A percentile compares a stretch with the other conserved stretches of the same genome.
Conservation (phyloP, 2,797 vertebrate genomes). For the Poecilia wingei region DNA sequence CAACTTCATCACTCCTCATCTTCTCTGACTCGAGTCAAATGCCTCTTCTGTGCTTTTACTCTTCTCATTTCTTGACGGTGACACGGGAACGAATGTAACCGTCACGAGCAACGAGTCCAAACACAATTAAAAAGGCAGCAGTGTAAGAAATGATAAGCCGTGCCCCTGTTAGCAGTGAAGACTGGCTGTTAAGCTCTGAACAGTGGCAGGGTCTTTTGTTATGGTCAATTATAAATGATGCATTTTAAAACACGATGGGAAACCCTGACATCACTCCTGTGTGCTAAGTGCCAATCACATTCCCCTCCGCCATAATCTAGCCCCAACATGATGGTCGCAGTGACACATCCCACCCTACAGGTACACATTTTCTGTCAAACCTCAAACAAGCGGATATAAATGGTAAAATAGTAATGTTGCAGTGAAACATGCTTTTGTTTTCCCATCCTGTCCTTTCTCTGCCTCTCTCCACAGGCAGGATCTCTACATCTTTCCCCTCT, state of each 20-base stretch:
- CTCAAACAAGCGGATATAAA: conserved; percentile 40
- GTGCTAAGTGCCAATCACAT: conserved; percentile 16
- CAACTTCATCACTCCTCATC: background rate
- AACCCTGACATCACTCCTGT: conserved; percentile 6
- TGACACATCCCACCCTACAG: conserved; percentile 7
- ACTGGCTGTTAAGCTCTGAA: background rate
- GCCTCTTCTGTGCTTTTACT: background rate
- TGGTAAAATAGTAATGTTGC: background rate
- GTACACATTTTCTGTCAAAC: conserved; percentile 19
- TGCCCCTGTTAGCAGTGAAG: background rate
- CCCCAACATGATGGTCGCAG: background rate
- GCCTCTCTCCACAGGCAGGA: conserved; percentile 71
- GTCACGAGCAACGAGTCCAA: background rate
- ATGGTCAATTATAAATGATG: conserved; percentile 3
- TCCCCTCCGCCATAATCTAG: conserved; percentile 1
- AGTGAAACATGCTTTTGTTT: conserved; percentile 75
- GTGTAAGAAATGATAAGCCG: background rate
- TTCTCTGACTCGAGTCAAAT: background rate
- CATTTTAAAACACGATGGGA: background rate
- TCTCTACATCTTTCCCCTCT: conserved; percentile 74
- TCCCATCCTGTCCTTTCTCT: conserved; percentile 66
- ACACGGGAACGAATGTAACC: background rate
- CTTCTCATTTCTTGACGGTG: background rate
- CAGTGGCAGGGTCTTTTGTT: background rate
- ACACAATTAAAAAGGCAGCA: background rate